Conservation (phyloP, 1,140 invertebrate species). For the Nebria ingens region DNA sequence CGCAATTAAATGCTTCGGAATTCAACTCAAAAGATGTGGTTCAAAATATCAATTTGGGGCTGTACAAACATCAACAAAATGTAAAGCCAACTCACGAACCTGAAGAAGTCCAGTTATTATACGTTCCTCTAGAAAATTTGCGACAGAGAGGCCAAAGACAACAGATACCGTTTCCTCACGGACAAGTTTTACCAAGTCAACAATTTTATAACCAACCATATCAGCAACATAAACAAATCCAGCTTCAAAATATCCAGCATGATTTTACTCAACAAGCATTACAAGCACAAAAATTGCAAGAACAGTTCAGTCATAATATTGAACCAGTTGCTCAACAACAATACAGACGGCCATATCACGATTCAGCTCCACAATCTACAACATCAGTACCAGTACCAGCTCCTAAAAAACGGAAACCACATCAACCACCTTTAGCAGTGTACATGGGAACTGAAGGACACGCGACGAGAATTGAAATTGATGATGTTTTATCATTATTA, state of each 20-base stretch:
- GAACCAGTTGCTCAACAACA: constrained; percentile 26
- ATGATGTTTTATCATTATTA: constrained; percentile 55
- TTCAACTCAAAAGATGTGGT: constrained; percentile 12
- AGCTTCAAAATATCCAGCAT: constrained; percentile 28
- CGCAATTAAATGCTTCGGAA: constrained; percentile 14
- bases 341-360: constrained; percentile 13
- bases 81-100: constrained; percentile 31
- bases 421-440: constrained; percentile 71
- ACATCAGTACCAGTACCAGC: constrained; percentile 26
- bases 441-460: constrained; percentile 49
- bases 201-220: constrained; percentile 15
- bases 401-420: constrained; percentile 51
- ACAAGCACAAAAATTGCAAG: constrained; percentile 36
- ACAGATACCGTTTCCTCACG: background rate
- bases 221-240: constrained; percentile 18
- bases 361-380: constrained; percentile 14
- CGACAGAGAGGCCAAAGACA: constrained; percentile 29
- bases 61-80: constrained; percentile 16
- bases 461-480: constrained; percentile 40
- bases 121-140: constrained; percentile 67
- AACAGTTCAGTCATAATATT: constrained; percentile 31
- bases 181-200: constrained; percentile 1
- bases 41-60: background rate
- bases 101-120: constrained; percentile 64
- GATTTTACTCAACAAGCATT: constrained; percentile 35